These are phyloP conservation scores for Bombylius major DNA, from an alignment of 2,888 invertebrate genomes.

Conservation along the genomic window DNA sequence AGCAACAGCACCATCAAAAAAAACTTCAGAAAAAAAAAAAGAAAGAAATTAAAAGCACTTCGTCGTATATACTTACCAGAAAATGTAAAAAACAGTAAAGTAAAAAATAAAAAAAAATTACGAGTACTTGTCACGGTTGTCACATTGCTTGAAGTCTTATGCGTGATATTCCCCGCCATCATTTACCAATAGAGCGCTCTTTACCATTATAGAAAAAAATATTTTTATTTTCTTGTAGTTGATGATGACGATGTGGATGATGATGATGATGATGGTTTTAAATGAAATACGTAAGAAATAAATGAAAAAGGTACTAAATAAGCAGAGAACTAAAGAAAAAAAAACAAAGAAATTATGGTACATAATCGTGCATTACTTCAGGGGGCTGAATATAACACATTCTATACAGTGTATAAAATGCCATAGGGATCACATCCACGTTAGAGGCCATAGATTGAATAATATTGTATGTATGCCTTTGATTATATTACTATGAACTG, in stretches of 20 bases:
- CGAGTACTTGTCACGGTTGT: constrained; percentile 10
- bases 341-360: neutral
- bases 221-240: neutral
- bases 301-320: neutral
- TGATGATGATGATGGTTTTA: neutral
- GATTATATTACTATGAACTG: too few relatives aligned
- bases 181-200: neutral
- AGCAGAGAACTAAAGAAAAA: neutral
- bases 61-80: too few relatives aligned
- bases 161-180: constrained; percentile 9
- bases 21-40: neutral
- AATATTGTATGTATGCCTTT: too few relatives aligned
- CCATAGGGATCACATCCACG: too few relatives aligned
- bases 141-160: constrained; percentile 7
- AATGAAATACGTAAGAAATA: neutral
- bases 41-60: neutral
- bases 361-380: neutral
- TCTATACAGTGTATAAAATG: too few relatives aligned
- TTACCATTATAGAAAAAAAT: too few relatives aligned
- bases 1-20: neutral
- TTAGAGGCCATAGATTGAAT: too few relatives aligned
- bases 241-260: neutral
- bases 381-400: too few relatives aligned
- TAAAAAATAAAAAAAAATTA: neutral
- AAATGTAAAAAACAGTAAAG: neutral